phyloP scores from a whole-genome alignment of 2,113 vertebrate genomes.

The Shinisaurus crocodilurus region DNA sequence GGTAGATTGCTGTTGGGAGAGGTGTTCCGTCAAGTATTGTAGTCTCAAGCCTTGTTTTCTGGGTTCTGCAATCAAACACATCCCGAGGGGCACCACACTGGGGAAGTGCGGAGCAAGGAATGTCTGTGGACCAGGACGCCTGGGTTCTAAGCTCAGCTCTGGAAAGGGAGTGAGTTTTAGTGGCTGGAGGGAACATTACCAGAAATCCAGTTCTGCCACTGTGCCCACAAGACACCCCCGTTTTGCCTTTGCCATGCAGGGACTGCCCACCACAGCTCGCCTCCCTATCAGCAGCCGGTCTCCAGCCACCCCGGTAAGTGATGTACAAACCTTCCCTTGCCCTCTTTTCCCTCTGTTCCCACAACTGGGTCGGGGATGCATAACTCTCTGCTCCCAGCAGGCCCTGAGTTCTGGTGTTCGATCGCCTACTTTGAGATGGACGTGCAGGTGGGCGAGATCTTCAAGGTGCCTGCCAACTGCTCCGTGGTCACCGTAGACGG shows the following conservation, averaged over 20 bases:
- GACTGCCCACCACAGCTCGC: constrained; percentile 79
- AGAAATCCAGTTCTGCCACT: neutral
- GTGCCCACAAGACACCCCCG: neutral
- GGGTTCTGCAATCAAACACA: neutral
- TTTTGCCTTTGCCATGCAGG: constrained; percentile 63
- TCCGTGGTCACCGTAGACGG: constrained; percentile 82
- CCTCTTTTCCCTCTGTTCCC: no score
- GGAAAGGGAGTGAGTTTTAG: neutral
- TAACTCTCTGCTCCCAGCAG: constrained; percentile 36
- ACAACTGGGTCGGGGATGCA: neutral
- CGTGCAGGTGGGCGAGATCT: constrained; percentile 86
- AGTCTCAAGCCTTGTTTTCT: neutral
- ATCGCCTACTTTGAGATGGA: constrained; percentile 85
- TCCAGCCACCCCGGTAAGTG: constrained; percentile 62
- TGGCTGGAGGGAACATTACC: neutral
- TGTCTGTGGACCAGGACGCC: neutral
- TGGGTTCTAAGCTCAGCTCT: neutral
- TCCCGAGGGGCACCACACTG: neutral
- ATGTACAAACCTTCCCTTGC: neutral
- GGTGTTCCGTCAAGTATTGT: no score
- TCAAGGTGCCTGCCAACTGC: constrained; percentile 81
- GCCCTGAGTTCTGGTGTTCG: constrained; percentile 84
- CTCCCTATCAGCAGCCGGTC: constrained; percentile 66
- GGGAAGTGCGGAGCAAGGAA: neutral
- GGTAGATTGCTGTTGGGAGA: no score